Conservation (phyloP, 2,888 invertebrate species). For the Acanthosoma haemorrhoidale region DNA sequence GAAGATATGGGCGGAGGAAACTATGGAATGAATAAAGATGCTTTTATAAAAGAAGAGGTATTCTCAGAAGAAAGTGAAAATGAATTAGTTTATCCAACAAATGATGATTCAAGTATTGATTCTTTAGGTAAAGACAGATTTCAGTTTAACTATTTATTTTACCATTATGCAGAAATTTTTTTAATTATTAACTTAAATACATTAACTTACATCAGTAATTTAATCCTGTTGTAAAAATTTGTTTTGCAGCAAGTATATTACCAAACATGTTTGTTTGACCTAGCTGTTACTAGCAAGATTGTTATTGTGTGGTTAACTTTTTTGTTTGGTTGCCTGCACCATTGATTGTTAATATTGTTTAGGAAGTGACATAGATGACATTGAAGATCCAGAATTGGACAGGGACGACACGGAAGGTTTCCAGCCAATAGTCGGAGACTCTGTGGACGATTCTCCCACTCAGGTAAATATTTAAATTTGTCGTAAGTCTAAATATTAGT, state of each 20-base stretch:
- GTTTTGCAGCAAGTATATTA: no score
- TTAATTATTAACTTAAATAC: no score
- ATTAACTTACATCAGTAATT: no score
- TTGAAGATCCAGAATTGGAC: conserved; percentile 44
- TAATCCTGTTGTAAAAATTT: no score
- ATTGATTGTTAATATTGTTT: conserved; percentile 40
- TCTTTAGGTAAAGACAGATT: conserved; percentile 46
- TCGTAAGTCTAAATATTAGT: background rate
- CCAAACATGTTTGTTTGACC: no score
- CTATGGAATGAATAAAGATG: background rate
- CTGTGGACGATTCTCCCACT: conserved; percentile 44
- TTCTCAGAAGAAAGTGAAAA: conserved; percentile 32
- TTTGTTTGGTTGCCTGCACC: no score
- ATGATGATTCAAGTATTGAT: conserved; percentile 50
- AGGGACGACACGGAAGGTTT: conserved; percentile 47
- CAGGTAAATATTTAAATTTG: conserved; percentile 53
- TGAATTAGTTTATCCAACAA: conserved; percentile 35
- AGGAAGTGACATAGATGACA: conserved; percentile 46
- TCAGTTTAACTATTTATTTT: no score
- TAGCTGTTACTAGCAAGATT: background rate
- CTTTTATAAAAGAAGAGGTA: conserved; percentile 13
- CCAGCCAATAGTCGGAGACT: conserved; percentile 49
- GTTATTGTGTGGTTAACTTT: no score
- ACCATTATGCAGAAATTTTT: background rate
- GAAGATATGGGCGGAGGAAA: conserved; percentile 1